Conservation (phyloP, 2,888 invertebrate genomes). For the Tholera decimalis region DNA sequence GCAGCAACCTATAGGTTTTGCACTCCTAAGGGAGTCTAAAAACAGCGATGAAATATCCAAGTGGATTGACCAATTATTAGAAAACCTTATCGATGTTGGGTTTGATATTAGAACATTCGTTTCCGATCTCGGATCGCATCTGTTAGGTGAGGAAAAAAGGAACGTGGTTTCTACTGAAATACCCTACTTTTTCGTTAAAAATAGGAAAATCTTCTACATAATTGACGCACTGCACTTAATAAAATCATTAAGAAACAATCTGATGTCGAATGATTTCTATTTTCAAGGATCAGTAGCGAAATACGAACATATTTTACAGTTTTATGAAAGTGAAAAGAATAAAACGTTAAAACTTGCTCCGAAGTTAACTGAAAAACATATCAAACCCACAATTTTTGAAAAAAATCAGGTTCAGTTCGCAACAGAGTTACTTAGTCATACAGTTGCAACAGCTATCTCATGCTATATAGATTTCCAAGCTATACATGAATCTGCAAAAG, state of each 20-base stretch:
- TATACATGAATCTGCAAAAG: conserved; percentile 47
- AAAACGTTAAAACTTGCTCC: conserved; percentile 61
- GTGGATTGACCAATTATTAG: conserved; percentile 66
- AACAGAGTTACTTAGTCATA: conserved; percentile 65
- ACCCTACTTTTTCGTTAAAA: conserved; percentile 64
- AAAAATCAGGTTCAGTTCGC: conserved; percentile 65
- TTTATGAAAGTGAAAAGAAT: conserved; percentile 65
- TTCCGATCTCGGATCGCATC: conserved; percentile 59
- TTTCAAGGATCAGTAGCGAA: conserved; percentile 65
- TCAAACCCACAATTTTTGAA: conserved; percentile 65
- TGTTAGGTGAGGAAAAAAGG: conserved; percentile 51
- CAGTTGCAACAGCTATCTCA: conserved; percentile 68
- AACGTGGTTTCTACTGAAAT: conserved; percentile 55
- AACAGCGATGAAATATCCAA: conserved; percentile 42
- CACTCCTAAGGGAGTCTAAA: conserved; percentile 60
- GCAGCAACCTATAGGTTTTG: conserved; percentile 64
- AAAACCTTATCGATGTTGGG: conserved; percentile 63
- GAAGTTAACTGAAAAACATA: conserved; percentile 68
- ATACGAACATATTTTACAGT: conserved; percentile 63
- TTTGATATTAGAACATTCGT: conserved; percentile 62
- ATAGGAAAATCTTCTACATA: conserved; percentile 68
- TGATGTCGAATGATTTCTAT: conserved; percentile 67
- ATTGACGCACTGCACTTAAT: conserved; percentile 67
- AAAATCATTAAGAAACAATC: conserved; percentile 65
- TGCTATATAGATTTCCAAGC: conserved; percentile 56